A percentile compares a stretch with the other conserved stretches of the same genome.
phyloP scores from a whole-genome alignment of 1,140 invertebrate species.

The Bombyx mori region ASM3026992v2 NC_085116.1:8455501-8456000 shows the following conservation, averaged over 20 bases:
- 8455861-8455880: slow-evolving; percentile 48
- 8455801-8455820: slow-evolving; percentile 79
- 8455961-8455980: slow-evolving; percentile 36
- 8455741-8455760: slow-evolving; percentile 78
- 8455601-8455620: slow-evolving; percentile 61
- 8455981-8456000: slow-evolving; percentile 45
- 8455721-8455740: slow-evolving; percentile 77
- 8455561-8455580: slow-evolving; percentile 59
- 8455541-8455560: slow-evolving; percentile 49
- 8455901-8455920: slow-evolving; percentile 46
- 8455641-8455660: slow-evolving; percentile 68
- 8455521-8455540: slow-evolving; percentile 64
- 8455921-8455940: slow-evolving; percentile 33
- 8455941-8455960: slow-evolving; percentile 19
- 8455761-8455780: slow-evolving; percentile 80
- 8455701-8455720: slow-evolving; percentile 74
- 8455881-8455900: slow-evolving; percentile 40
- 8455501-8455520: slow-evolving; percentile 62
- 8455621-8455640: slow-evolving; percentile 69
- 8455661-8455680: slow-evolving; percentile 72
- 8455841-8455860: slow-evolving; percentile 68
- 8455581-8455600: slow-evolving; percentile 60
- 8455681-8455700: slow-evolving; percentile 75
- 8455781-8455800: slow-evolving; percentile 77
- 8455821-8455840: slow-evolving; percentile 73